Conservation (phyloP, 2,888 invertebrate genomes). For the Cephalotes varians region DNA sequence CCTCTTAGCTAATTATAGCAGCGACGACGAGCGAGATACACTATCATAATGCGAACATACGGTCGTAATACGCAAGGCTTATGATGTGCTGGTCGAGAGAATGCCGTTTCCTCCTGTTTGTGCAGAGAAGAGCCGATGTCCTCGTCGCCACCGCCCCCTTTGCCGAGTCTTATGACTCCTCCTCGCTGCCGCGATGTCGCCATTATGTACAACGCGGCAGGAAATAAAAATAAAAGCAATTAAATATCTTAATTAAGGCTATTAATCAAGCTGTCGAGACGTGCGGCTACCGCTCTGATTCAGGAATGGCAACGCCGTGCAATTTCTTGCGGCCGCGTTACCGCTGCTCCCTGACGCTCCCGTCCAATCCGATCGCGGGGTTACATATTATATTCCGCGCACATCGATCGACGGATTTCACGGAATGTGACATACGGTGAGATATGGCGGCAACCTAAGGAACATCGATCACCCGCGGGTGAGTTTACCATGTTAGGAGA, state of each 20-base stretch:
- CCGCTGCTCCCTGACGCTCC: slow-evolving; percentile 39
- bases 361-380: slow-evolving; percentile 69
- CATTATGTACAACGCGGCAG: slow-evolving; percentile 75
- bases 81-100: slow-evolving; percentile 11
- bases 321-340: slow-evolving; percentile 77
- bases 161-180: slow-evolving; percentile 49
- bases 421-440: slow-evolving; percentile 76
- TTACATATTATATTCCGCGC: slow-evolving; percentile 80
- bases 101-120: neutral
- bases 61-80: neutral
- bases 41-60: neutral
- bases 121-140: slow-evolving; percentile 20
- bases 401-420: slow-evolving; percentile 74
- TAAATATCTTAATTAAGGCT: slow-evolving; percentile 88
- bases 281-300: slow-evolving; percentile 81
- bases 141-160: slow-evolving; percentile 8
- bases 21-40: neutral
- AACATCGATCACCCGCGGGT: slow-evolving; percentile 56
- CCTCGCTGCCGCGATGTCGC: slow-evolving; percentile 72
- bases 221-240: slow-evolving; percentile 86
- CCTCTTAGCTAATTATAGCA: neutral
- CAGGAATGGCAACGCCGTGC: slow-evolving; percentile 82
- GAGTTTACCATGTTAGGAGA: slow-evolving; percentile 61
- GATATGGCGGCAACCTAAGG: slow-evolving; percentile 57
- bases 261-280: slow-evolving; percentile 87